Base-by-base conservation (phyloP, 2,797 vertebrate species). In the Gila robusta region DNA sequence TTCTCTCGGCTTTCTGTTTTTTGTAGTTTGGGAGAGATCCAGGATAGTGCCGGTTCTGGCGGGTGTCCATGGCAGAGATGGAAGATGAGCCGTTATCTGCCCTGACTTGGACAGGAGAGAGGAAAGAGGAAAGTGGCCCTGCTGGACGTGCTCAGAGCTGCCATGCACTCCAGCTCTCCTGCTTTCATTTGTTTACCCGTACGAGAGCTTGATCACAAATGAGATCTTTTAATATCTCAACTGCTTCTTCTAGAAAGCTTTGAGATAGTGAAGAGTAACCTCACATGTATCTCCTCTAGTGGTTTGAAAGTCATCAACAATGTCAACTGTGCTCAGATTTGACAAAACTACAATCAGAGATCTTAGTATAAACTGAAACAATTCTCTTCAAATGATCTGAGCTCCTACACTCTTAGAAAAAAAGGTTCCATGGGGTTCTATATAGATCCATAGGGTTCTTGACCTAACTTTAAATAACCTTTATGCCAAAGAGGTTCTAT, bases 21-120 rank as follows among this genome's bases (percentile, higher is more conserved):
- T 81, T 83, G 47, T 87, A 77, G 83, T 87, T 85, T 82, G 90
- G 69, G 70, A 82, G 78, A 10, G 67, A 56, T 86, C 84, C 69
- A 84, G 74, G 70, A 82, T 64, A 88, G 85, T 85, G 86, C 4
- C 10, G 19, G 87, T 87, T 66, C 74, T 93, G 91, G 92, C 87
- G 62, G 47, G 84, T 87, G 91, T 92, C 92, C 93, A 93, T 88
- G 87, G 87, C 88, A 91, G 92, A 88, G 89, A 92, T 91, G 90
- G 90, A 91, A 90, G 93, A 94, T 86, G 73, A 93, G 92, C 90
- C 83, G 87, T 94, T 93, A 94, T 94, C 93, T 89, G 87, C 88
- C 78, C 84, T 91, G 87, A 79, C 87, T 81, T 70, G 78, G 87
- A 90, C 86, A 86, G 83, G 87, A 82, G 87, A 89, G 90, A 89